Evolutionary conservation across 2,797 vertebrate genomes (phyloP).

Genomic region (Acipenser ruthenus): DNA sequence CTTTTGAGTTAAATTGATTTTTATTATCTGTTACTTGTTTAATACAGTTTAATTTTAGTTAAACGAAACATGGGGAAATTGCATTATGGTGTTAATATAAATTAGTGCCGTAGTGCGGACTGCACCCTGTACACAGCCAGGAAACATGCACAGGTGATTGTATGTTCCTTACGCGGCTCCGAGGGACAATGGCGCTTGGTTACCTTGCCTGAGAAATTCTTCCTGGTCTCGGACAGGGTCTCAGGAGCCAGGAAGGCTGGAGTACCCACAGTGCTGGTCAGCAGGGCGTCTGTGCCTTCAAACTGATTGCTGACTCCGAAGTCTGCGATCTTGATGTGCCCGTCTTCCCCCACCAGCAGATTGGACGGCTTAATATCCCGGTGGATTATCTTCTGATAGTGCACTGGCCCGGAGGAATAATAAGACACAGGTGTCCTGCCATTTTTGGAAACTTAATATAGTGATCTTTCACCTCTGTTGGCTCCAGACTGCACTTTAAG

Average conservation of each 20-base stretch:
- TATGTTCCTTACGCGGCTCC: slow-evolving; percentile 20
- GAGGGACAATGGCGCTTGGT: slow-evolving; percentile 25
- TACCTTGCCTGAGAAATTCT: slow-evolving; percentile 98
- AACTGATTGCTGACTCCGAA: slow-evolving; percentile 97
- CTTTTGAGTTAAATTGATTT: too few relatives aligned
- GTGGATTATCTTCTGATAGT: slow-evolving; percentile 98
- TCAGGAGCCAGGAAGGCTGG: slow-evolving; percentile 94
- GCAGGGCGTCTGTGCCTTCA: slow-evolving; percentile 84
- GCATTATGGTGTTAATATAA: neutral
- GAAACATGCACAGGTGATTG: slow-evolving; percentile 6
- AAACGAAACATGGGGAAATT: neutral
- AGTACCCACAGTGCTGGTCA: slow-evolving; percentile 93
- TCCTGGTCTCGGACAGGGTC: slow-evolving; percentile 85
- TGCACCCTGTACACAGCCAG: neutral
- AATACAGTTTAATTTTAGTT: too few relatives aligned
- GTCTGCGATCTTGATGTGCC: slow-evolving; percentile 91
- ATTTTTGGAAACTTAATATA: slow-evolving; percentile 10
- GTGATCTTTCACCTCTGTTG: too few relatives aligned
- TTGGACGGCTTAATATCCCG: slow-evolving; percentile 95
- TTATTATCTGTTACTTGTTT: too few relatives aligned
- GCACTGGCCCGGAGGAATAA: slow-evolving; percentile 58
- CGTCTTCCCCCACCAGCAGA: slow-evolving; percentile 86
- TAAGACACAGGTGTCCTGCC: slow-evolving; percentile 28
- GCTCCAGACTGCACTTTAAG: too few relatives aligned
- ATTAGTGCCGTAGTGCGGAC: too few relatives aligned